phyloP scores from a whole-genome alignment of 2,888 invertebrate genomes.

The Lacanobia wlatinum region DNA sequence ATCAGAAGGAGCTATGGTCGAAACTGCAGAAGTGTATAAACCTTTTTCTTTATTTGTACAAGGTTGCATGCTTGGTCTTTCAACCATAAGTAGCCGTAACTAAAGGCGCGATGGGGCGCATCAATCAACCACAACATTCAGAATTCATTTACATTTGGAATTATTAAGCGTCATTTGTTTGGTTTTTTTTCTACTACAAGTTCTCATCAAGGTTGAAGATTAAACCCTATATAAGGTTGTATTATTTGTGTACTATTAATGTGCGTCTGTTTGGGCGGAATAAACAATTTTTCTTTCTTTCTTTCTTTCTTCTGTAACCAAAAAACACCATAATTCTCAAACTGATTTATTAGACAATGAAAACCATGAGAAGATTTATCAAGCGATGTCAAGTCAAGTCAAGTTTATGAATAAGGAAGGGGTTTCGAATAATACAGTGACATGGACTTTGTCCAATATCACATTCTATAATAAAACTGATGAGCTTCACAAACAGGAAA shows the following conservation, averaged over 20 bases:
- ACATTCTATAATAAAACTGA: slow-evolving; percentile 51
- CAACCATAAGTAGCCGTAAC: slow-evolving; percentile 57
- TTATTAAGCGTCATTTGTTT: slow-evolving; percentile 45
- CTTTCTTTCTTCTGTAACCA: slow-evolving; percentile 24
- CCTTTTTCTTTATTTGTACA: slow-evolving; percentile 45
- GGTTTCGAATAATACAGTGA: slow-evolving; percentile 32
- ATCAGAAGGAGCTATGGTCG: slow-evolving; percentile 25
- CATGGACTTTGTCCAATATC: slow-evolving; percentile 40
- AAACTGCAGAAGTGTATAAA: slow-evolving; percentile 32
- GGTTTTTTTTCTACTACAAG: slow-evolving; percentile 44
- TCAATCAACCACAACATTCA: slow-evolving; percentile 54
- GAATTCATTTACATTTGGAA: slow-evolving; percentile 60
- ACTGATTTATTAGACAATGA: slow-evolving; percentile 29
- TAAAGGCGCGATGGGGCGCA: slow-evolving; percentile 57
- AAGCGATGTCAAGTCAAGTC: slow-evolving; percentile 19
- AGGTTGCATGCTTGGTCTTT: slow-evolving; percentile 48
- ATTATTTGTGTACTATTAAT: neutral
- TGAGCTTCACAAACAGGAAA: slow-evolving; percentile 73
- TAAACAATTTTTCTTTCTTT: no score
- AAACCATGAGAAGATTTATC: slow-evolving; percentile 31
- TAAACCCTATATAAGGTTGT: slow-evolving; percentile 14
- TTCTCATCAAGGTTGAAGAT: slow-evolving; percentile 36
- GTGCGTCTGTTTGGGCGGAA: no score
- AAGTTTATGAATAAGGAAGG: slow-evolving; percentile 35
- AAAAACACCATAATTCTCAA: slow-evolving; percentile 31